Evolutionary conservation across 2,888 invertebrate species (phyloP).

Genomic region (Lacanobia wlatinum): DNA sequence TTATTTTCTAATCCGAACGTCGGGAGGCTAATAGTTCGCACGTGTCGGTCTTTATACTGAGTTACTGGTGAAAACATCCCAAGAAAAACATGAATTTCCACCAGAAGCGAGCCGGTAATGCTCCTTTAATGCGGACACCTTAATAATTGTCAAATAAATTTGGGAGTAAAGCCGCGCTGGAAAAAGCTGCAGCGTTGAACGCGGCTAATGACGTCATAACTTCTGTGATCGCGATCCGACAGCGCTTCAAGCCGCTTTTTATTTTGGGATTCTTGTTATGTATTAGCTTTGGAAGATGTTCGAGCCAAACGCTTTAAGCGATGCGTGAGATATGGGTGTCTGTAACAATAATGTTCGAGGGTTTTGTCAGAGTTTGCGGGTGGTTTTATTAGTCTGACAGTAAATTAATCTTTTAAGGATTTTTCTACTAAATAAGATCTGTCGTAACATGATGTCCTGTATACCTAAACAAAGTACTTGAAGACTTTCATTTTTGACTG

Average conservation of each 20-base stretch:
- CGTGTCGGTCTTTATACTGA: slow-evolving; percentile 87
- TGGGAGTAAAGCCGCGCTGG: slow-evolving; percentile 78
- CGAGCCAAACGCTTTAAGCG: slow-evolving; percentile 56
- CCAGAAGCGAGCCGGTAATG: slow-evolving; percentile 77
- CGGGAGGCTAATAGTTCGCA: slow-evolving; percentile 90
- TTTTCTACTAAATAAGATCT: slow-evolving; percentile 7
- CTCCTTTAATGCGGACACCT: slow-evolving; percentile 89
- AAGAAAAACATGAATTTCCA: slow-evolving; percentile 90
- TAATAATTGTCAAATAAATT: slow-evolving; percentile 84
- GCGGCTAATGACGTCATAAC: slow-evolving; percentile 86
- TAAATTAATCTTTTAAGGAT: slow-evolving; percentile 10
- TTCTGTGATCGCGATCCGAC: slow-evolving; percentile 67
- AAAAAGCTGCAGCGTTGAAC: slow-evolving; percentile 82
- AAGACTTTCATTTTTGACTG: neutral
- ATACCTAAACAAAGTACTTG: neutral
- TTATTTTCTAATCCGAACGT: slow-evolving; percentile 89
- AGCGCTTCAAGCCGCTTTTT: slow-evolving; percentile 69
- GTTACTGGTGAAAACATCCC: slow-evolving; percentile 87
- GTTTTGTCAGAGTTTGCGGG: slow-evolving; percentile 39
- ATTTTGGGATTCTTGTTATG: slow-evolving; percentile 62
- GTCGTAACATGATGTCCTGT: neutral
- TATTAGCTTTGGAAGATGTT: slow-evolving; percentile 59
- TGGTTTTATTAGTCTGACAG: slow-evolving; percentile 29
- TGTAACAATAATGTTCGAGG: slow-evolving; percentile 49
- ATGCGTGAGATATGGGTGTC: slow-evolving; percentile 56